Evolutionary conservation across 2,888 invertebrate species (phyloP), one percentile per base, ranked within the genome.

Genomic region (Agrypnus murinus): DNA sequence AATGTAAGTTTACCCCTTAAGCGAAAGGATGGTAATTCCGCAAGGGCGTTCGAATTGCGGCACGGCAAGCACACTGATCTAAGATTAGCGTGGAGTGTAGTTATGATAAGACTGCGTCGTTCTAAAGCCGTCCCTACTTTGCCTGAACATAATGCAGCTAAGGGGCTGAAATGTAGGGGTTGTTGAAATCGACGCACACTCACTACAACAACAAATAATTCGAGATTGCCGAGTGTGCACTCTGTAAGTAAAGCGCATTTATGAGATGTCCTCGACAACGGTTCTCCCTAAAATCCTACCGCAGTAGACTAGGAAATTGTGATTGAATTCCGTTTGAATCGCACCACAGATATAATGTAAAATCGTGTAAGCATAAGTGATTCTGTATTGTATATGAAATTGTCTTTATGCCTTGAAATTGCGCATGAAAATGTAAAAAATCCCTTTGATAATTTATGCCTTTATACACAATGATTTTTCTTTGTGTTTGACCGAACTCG

Each of bases 131-230:
- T 57, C 63, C 64, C 64, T 58, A 58, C 63, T 69, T 69, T 46
- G 62, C 10, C 57, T n/a, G 63, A 62, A 43, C 53, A 69, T 58
- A 69, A 69, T 64, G 64, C 63, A 62, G 62, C 53, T 32, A 55
- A 55, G 64, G 62, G 53, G 60, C 50, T 53, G 60, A 63, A 46
- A 63, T 46, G 50, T 50, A 34, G 48, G 32, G 68, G 63, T 31
- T 57, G 63, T 32, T 57, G 63, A 58, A 57, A 63, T 57, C 68
- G 38, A 63, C 57, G n/a, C n/a, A n/a, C n/a, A n/a, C n/a, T n/a
- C n/a, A n/a, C n/a, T n/a, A n/a, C n/a, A n/a, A 68, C 68, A 68
- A 68, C 62, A 68, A 68, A 55, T 63, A 68, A 68, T 68, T 68
- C 68, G 19, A 63, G 32, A 53, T 46, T 63, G 68, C 55, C 45